Evolutionary conservation across 2,888 invertebrate species (phyloP), one percentile per base, ranked within the genome.

Genomic region (Parnassius mnemosyne): DNA sequence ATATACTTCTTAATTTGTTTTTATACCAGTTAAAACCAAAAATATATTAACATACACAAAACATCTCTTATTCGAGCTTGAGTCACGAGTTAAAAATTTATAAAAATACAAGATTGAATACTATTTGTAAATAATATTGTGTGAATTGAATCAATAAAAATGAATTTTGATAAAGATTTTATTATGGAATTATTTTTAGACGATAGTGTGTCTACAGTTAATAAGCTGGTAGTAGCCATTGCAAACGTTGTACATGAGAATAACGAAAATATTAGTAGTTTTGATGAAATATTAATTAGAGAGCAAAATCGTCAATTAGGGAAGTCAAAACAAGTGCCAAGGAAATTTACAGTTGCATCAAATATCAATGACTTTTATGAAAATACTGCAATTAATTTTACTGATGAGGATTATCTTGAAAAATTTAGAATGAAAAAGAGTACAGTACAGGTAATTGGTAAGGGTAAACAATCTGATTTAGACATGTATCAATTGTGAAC

Each of bases 151-250:
- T 16, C 16, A 16, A 16, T 3, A 9, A 13, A 49, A 61, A 85
- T 85, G 80, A 73, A 84, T 70, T 81, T 83, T 67, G 78, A 84
- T 65, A 85, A 79, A 68, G 81, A 90, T 68, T 87, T 90, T 74
- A 59, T 88, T 7, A 83, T 83, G 72, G 79, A 83, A 25, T 70
- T 89, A 66, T 90, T 91, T 71, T 70, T 90, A 63, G 90, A 91
- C 49, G 89, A 87, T 60, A 79, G 79, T 73, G 76, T 81, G 57
- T 75, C 82, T 49, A 80, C 81, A 44, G 71, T 85, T 16, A 89
- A 88, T 67, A 83, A 83, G 71, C 62, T 86, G 52, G 76, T 83
- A 1, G 80, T 88, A 20, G 84, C 88, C n/a, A 75, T 81, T 34
- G 82, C 89, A 7, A 80, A 87, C 73, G 77, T 87, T 55, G 70